Evolutionary conservation across 92 coral and sea anemone genomes (phyloP), one percentile per base, ranked within the genome.

Genomic region (Paragorgia papillata): DNA sequence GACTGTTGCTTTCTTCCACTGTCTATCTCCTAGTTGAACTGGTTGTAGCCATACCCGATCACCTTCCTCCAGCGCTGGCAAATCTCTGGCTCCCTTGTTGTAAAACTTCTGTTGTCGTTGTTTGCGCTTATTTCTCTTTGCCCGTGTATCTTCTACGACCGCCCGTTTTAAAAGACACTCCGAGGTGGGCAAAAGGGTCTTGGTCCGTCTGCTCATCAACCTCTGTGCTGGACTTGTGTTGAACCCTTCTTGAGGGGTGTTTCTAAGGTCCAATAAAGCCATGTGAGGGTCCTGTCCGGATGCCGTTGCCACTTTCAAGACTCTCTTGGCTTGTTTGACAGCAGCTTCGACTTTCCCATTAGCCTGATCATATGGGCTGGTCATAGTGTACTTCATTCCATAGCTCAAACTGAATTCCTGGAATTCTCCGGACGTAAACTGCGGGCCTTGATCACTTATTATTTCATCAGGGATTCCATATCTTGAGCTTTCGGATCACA

Each of bases 291-390:
- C 84, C 22, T 40, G 32, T 46, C 73, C 66, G 9, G 51, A 39
- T 26, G 32, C 73, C 56, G 43, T 74, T 24, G 80, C 22, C 73
- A 43, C 61, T 29, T 66, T 55, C 60, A 83, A 70, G 70, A 43
- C 18, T 41, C 35, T 75, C 43, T 76, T 57, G 29, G 82, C 82
- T 75, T 64, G 66, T 67, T 76, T 76, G 14, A 76, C 79, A 18
- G 82, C 87, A 6, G 79, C 29, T 35, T 83, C 87, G 10, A 43
- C 87, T 66, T 76, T 66, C n/a, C 74, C 83, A 25, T 73, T 73
- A 18, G 76, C 32, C 43, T 65, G 83, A 20, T 79, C 71, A 46
- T 51, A 58, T 35, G 82, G 67, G 44, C 66, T 46, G 2, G 82
- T 25, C n/a, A 24, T 25, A 1, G 55, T 35, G 28, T 69, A 58